Percentiles rank a stretch among this genome's conserved stretches.
phyloP scores from a whole-genome alignment of 2,888 invertebrate species.

The Cheilosia grossa region DNA sequence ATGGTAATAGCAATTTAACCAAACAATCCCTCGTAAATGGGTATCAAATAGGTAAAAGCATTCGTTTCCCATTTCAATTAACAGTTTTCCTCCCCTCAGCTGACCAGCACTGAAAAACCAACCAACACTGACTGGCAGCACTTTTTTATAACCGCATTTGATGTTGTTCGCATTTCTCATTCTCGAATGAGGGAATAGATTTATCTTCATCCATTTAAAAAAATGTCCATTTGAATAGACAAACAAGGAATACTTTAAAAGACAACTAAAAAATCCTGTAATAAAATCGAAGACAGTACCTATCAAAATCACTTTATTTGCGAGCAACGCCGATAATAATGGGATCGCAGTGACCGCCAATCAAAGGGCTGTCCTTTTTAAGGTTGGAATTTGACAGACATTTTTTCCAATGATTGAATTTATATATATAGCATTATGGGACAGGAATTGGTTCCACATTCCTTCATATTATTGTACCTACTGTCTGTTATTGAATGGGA shows the following conservation, averaged over 20 bases:
- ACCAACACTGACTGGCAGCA: slow-evolving; percentile 27
- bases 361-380: neutral
- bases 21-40: neutral
- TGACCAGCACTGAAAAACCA: slow-evolving; percentile 19
- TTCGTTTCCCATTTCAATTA: slow-evolving; percentile 33
- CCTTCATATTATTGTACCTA: neutral
- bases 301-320: slow-evolving; percentile 5
- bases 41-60: no score
- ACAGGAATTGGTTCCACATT: slow-evolving; percentile 1
- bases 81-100: slow-evolving; percentile 16
- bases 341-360: neutral
- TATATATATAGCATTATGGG: neutral
- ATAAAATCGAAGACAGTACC: neutral
- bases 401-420: neutral
- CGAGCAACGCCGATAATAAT: neutral
- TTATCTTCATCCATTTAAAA: slow-evolving; percentile 19
- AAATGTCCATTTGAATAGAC: neutral
- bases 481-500: neutral
- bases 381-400: neutral
- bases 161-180: slow-evolving; percentile 26
- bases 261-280: neutral
- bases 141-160: slow-evolving; percentile 16
- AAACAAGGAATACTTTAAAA: neutral
- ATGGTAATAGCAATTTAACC: slow-evolving; percentile 7
- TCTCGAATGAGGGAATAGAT: slow-evolving; percentile 3